phyloP scores from a whole-genome alignment of 2,113 vertebrate genomes.

The Dendrocopos noguchii region DNA sequence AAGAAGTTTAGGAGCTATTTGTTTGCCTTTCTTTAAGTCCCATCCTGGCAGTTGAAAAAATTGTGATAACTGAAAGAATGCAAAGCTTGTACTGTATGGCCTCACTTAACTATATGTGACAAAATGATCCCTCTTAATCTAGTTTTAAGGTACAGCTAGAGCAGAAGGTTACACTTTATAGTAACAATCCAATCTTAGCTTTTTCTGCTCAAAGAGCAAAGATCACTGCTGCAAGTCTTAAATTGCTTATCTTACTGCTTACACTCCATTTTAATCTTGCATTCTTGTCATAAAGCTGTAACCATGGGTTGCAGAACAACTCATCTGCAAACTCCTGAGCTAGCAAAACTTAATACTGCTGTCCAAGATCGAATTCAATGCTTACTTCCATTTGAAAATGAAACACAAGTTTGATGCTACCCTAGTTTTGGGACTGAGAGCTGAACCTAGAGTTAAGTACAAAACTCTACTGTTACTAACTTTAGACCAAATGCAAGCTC shows the following conservation, averaged over 20 bases:
- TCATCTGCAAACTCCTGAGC: slow-evolving; percentile 48
- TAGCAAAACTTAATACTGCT: slow-evolving; percentile 28
- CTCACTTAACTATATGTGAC: background rate
- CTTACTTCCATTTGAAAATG: background rate
- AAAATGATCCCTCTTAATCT: background rate
- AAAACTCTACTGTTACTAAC: background rate
- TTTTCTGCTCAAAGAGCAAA: background rate
- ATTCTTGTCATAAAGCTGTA: background rate
- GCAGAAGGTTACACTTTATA: background rate
- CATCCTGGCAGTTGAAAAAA: background rate
- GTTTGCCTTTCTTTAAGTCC: background rate
- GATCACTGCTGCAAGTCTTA: background rate
- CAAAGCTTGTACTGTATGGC: background rate
- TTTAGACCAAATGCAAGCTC: background rate
- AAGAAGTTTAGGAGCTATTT: background rate
- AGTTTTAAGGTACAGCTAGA: background rate
- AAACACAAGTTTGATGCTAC: background rate
- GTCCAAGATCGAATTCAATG: slow-evolving; percentile 11
- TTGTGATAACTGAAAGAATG: background rate
- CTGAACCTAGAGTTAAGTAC: background rate
- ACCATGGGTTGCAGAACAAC: background rate
- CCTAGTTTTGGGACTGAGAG: background rate
- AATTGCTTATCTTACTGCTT: background rate
- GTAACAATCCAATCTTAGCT: background rate
- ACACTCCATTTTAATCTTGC: background rate